Conservation (phyloP, 2,797 vertebrate species). For the Chloroceryle inda region DNA sequence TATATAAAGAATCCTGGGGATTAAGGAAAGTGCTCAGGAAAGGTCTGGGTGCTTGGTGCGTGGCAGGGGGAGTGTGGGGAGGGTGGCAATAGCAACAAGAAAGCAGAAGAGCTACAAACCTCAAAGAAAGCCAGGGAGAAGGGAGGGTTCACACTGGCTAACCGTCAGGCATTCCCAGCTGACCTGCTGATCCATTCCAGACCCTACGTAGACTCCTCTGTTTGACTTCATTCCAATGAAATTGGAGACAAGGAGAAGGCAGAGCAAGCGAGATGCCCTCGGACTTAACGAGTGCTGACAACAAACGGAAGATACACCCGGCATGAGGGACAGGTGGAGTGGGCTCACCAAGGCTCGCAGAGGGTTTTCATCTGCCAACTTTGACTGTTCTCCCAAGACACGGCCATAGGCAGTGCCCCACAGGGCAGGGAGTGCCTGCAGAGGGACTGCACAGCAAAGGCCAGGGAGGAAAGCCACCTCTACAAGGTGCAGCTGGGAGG, state of each 20-base stretch:
- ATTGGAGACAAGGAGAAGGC: constrained; percentile 68
- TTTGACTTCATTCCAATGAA: constrained; percentile 78
- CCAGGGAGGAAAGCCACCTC: not conserved
- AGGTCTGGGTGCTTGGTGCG: constrained; percentile 74
- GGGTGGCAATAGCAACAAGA: constrained; percentile 76
- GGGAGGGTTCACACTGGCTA: constrained; percentile 70
- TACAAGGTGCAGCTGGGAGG: not conserved
- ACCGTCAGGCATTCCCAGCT: constrained; percentile 86
- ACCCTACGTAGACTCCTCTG: constrained; percentile 17
- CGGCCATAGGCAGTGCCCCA: not conserved
- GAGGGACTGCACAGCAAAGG: not conserved
- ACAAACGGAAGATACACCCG: constrained; percentile 49
- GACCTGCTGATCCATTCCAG: constrained; percentile 81
- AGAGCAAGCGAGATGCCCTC: constrained; percentile 35
- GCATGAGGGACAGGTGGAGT: constrained; percentile 32
- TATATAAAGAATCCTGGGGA: constrained; percentile 86
- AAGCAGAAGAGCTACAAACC: constrained; percentile 77
- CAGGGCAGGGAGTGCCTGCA: not conserved
- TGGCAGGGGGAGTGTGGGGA: constrained; percentile 60
- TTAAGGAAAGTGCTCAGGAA: constrained; percentile 82
- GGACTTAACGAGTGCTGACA: constrained; percentile 51
- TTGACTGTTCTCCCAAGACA: accelerated
- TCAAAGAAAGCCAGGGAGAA: constrained; percentile 76
- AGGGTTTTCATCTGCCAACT: not conserved
- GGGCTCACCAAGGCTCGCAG: accelerated